Conservation (phyloP, 2,797 vertebrate genomes). For the Cyprinella venusta region DNA sequence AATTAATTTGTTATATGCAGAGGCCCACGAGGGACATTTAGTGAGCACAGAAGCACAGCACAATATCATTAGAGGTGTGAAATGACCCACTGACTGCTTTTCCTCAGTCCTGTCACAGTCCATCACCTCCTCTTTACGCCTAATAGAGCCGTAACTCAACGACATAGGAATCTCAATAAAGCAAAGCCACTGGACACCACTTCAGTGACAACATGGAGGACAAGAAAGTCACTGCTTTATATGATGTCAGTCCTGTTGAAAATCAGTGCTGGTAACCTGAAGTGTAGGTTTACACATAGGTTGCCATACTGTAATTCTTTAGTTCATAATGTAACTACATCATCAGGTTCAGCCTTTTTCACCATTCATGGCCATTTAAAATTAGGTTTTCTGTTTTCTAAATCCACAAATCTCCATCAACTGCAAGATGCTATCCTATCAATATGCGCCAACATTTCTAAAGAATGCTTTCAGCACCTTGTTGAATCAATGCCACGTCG, state of each 20-base stretch:
- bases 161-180: slow-evolving; percentile 30
- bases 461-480: too few species aligned
- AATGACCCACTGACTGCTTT: slow-evolving; percentile 35
- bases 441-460: too few species aligned
- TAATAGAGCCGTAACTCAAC: slow-evolving; percentile 22
- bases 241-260: neutral
- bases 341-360: neutral
- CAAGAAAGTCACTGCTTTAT: slow-evolving; percentile 1
- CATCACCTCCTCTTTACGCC: slow-evolving; percentile 29
- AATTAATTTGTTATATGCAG: neutral
- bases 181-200: neutral
- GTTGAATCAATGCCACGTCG: too few species aligned
- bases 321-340: neutral
- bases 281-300: neutral
- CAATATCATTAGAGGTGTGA: slow-evolving; percentile 43
- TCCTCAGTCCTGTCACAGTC: slow-evolving; percentile 43
- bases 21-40: slow-evolving; percentile 3
- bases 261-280: neutral
- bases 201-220: slow-evolving; percentile 1
- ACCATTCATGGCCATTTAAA: neutral
- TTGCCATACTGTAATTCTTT: neutral
- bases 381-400: neutral
- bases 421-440: too few species aligned
- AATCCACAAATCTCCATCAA: too few species aligned
- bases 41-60: slow-evolving; percentile 5